Conservation (phyloP, 2,888 invertebrate species). For the Tillus elongatus region DNA sequence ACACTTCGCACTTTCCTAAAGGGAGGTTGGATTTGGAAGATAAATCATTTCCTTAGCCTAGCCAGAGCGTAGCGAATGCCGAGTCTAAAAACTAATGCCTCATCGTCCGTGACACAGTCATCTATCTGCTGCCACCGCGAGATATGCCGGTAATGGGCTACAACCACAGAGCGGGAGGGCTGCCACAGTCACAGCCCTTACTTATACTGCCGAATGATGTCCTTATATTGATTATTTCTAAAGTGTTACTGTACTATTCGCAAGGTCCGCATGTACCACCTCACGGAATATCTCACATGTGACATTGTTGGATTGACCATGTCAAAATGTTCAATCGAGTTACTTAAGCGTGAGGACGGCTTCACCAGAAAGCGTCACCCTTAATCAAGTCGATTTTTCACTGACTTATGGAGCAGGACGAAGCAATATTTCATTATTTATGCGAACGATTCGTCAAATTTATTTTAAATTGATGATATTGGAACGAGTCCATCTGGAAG, state of each 20-base stretch:
- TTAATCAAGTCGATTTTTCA: conserved; percentile 1
- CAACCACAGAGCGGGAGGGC: not conserved
- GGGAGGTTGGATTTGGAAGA: not conserved
- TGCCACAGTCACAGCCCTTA: not conserved
- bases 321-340: not conserved
- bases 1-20: conserved; percentile 1
- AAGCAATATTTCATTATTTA: not conserved
- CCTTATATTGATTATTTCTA: not conserved
- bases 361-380: conserved; percentile 2
- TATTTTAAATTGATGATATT: no score
- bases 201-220: not conserved
- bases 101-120: conserved; percentile 4
- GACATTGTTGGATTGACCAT: conserved; percentile 3
- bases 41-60: conserved; percentile 1
- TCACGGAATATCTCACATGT: conserved; percentile 2
- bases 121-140: not conserved
- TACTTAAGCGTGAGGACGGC: conserved; percentile 4
- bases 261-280: not conserved
- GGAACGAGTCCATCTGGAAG: no score
- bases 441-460: not conserved
- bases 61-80: conserved; percentile 4
- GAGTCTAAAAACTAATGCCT: conserved; percentile 2
- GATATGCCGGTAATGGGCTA: not conserved
- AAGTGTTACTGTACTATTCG: no score
- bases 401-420: not conserved